Conservation (phyloP, 2,888 invertebrate species). For the Isoperla grammatica region DNA sequence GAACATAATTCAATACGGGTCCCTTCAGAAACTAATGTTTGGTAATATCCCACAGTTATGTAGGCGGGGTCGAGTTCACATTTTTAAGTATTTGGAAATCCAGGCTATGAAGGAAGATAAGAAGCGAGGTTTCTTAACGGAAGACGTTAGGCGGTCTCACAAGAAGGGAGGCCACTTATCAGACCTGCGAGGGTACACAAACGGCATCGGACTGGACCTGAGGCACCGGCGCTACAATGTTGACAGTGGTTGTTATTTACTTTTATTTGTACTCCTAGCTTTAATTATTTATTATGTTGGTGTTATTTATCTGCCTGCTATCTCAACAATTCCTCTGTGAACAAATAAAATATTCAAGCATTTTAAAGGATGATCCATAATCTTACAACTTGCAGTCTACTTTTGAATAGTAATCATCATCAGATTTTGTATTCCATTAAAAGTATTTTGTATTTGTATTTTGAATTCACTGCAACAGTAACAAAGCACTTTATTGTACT, state of each 20-base stretch:
- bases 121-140: constrained; percentile 32
- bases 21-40: not conserved
- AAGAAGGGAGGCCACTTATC: constrained; percentile 29
- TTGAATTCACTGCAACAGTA: too few species aligned
- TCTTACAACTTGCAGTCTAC: too few species aligned
- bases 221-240: constrained; percentile 65
- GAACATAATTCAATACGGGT: not conserved
- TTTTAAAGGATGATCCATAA: too few species aligned
- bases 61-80: constrained; percentile 87
- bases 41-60: constrained; percentile 59
- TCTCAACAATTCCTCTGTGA: too few species aligned
- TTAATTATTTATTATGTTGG: too few species aligned
- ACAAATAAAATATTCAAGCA: too few species aligned
- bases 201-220: constrained; percentile 43
- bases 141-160: constrained; percentile 27
- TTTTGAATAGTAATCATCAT: too few species aligned
- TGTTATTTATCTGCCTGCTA: too few species aligned
- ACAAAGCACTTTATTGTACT: too few species aligned
- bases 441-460: too few species aligned
- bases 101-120: constrained; percentile 53
- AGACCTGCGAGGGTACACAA: constrained; percentile 41
- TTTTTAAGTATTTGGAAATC: constrained; percentile 89
- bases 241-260: constrained; percentile 67
- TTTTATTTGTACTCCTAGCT: too few species aligned
- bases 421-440: too few species aligned